Base-by-base conservation (phyloP, 2,797 vertebrate species). In the Sebastes oblongus region DNA sequence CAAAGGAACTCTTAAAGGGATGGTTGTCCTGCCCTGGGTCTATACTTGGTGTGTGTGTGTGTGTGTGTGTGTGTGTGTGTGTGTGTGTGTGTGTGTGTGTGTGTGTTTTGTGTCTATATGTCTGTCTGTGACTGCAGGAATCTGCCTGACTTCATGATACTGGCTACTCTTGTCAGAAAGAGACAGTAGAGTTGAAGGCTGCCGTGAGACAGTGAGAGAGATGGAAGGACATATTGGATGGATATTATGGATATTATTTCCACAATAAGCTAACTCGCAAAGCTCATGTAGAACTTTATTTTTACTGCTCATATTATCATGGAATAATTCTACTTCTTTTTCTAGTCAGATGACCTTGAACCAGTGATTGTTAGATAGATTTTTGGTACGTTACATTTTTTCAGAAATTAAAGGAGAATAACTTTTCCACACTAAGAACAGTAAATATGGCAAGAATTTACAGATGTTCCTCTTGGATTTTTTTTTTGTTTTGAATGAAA, bases 141-240 rank as follows among this genome's bases (percentile, higher is more conserved):
- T 66, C 73, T 55, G 64, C 70, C 84, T 67, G 69, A 80, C 81
- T 83, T 77, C 81, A 88, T 85, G 86, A 93, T 87, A 83, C 79
- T 58, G 78, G 59, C 74, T 46, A 62, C 58, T 89, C 72, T 72
- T 86, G 90, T 87, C 85, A 88, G 50, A 24, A 72, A 60, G 67
- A 88, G 78, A 77, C 66, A 34, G 62, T 36, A 13, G 32, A 56
- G 54, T 69, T 61, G 50, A 25, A 77, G 54, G 55, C 32, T 68
- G 36, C 60, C 30, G 52, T 61, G 34, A 72, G 16, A 61, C 24
- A 20, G 46, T 55, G 50, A 76, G 20, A 65, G 18, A 58, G 11
- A 64, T 30, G 8, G 64, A 55, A 24, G 58, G 67, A 64, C 42
- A 24, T 50, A 50, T 50, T 50, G 18, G 46, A 50, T 50, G 46